Evolutionary conservation across 2,888 invertebrate genomes (phyloP).

Genomic region (Linyphia triangularis): DNA sequence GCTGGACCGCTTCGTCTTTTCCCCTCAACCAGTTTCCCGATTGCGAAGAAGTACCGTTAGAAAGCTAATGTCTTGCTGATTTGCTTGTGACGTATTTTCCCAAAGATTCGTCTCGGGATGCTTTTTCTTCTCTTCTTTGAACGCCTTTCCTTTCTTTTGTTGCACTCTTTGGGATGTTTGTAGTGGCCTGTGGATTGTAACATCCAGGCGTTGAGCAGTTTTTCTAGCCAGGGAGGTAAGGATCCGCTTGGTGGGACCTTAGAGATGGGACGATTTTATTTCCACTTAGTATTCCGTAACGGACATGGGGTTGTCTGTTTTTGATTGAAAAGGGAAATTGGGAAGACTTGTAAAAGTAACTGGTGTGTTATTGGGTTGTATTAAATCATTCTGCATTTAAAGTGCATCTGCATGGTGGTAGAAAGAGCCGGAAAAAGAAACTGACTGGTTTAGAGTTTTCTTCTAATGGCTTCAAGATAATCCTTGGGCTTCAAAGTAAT

Average conservation of each 20-base stretch:
- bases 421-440: too few species aligned
- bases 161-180: constrained; percentile 26
- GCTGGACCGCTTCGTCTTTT: constrained; percentile 62
- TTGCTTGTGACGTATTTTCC: constrained; percentile 41
- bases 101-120: constrained; percentile 6
- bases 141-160: constrained; percentile 6
- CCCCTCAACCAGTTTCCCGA: constrained; percentile 62
- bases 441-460: too few species aligned
- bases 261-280: neutral
- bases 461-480: too few species aligned
- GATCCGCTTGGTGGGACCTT: neutral
- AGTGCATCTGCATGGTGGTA: too few species aligned
- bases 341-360: too few species aligned
- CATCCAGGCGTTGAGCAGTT: neutral
- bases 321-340: too few species aligned
- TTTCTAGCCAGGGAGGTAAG: neutral
- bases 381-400: too few species aligned
- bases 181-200: neutral
- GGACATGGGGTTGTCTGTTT: too few species aligned
- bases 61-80: constrained; percentile 34
- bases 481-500: too few species aligned
- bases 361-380: too few species aligned
- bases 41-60: constrained; percentile 60
- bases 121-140: neutral
- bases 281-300: neutral